phyloP scores from a whole-genome alignment of 2,113 vertebrate species.

The Neoarius graeffei region DNA sequence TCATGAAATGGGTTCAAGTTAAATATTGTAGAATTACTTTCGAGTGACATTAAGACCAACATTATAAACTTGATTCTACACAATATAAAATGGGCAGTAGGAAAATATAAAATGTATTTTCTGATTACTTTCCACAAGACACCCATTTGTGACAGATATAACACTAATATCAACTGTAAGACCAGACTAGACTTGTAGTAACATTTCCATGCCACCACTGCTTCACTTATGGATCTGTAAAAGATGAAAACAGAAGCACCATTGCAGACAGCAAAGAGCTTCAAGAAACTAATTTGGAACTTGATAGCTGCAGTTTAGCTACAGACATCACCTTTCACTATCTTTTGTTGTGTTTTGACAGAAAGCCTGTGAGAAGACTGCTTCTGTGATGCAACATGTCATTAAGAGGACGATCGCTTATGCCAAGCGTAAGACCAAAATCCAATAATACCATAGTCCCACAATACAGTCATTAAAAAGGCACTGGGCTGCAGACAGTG shows the following conservation, averaged over 20 bases:
- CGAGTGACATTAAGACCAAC: too few species aligned
- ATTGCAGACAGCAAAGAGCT: neutral
- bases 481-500: neutral
- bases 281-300: neutral
- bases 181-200: neutral
- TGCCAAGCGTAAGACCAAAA: slow-evolving; percentile 78
- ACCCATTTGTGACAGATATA: too few species aligned
- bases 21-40: too few species aligned
- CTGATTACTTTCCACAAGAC: too few species aligned
- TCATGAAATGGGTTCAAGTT: too few species aligned
- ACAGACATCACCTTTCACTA: neutral
- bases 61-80: too few species aligned
- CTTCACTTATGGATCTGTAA: neutral
- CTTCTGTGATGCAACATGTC: slow-evolving; percentile 94
- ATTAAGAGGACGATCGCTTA: slow-evolving; percentile 88
- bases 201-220: neutral
- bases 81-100: too few species aligned
- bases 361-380: slow-evolving; percentile 94
- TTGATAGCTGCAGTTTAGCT: neutral
- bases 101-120: too few species aligned
- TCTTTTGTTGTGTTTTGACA: slow-evolving; percentile 58
- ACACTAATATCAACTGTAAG: neutral
- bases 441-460: neutral
- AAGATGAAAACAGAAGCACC: neutral
- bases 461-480: neutral